Percentiles rank a stretch among this genome's conserved stretches.
phyloP scores from a whole-genome alignment of 2,797 vertebrate genomes.

The Sebastes alutus region DNA sequence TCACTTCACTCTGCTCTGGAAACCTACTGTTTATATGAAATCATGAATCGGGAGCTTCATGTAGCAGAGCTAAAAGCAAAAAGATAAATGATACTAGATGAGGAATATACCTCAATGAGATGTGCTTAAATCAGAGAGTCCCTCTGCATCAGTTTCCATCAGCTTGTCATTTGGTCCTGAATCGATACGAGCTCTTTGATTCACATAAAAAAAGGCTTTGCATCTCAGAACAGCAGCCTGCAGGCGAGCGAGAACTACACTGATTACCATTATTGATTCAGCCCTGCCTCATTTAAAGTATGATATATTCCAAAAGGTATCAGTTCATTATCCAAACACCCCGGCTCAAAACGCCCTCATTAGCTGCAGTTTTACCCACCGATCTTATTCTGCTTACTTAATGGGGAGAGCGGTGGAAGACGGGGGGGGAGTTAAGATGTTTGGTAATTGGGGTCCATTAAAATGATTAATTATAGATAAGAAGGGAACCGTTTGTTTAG shows the following conservation, averaged over 20 bases:
- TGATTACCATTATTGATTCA: conserved; percentile 69
- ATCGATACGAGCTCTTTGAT: conserved; percentile 46
- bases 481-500: conserved; percentile 51
- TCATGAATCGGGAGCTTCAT: background rate
- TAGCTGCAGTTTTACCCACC: conserved; percentile 37
- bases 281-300: conserved; percentile 60
- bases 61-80: background rate
- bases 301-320: conserved; percentile 67
- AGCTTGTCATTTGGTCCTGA: conserved; percentile 28
- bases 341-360: conserved; percentile 17
- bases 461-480: conserved; percentile 70
- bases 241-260: conserved; percentile 26
- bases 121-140: conserved; percentile 35
- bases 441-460: conserved; percentile 59
- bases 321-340: conserved; percentile 55
- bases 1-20: background rate
- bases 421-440: conserved; percentile 43
- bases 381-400: conserved; percentile 55
- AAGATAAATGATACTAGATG: background rate
- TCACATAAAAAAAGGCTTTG: conserved; percentile 47
- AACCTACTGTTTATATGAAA: background rate
- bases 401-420: conserved; percentile 23
- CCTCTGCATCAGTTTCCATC: conserved; percentile 13
- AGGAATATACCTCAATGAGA: conserved; percentile 14
- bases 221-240: conserved; percentile 25